A percentile compares a stretch with the other conserved stretches of the same genome.
These are phyloP conservation scores for Noturus placidus DNA, from an alignment of 2,113 vertebrate genomes.

Conservation along the genomic window DNA sequence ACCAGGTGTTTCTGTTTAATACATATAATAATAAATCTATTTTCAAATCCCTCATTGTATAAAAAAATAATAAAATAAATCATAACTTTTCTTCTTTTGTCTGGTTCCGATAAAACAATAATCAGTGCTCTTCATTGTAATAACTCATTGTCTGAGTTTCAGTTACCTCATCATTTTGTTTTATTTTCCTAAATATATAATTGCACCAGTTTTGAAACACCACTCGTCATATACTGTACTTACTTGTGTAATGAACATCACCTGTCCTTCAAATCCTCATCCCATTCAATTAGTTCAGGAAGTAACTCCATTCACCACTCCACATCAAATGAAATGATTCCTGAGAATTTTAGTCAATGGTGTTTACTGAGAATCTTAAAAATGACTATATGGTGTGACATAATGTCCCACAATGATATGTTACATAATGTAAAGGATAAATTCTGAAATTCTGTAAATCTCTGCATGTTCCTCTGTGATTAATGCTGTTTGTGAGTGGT, in stretches of 20 bases:
- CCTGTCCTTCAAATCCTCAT: too few relatives aligned
- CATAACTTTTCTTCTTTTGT: background rate
- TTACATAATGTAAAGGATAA: background rate
- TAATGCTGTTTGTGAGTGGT: background rate
- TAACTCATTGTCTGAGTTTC: background rate
- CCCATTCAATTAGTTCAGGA: background rate
- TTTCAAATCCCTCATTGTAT: background rate
- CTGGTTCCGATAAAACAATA: background rate
- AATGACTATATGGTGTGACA: background rate
- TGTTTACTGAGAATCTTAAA: background rate
- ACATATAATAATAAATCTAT: background rate
- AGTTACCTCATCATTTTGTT: background rate
- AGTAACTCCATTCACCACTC: background rate
- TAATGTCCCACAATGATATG: background rate
- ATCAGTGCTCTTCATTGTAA: background rate
- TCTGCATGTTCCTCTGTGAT: constrained; percentile 4
- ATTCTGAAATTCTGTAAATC: background rate
- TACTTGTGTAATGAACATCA: background rate
- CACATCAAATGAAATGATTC: background rate
- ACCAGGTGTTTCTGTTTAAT: background rate
- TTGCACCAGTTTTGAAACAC: background rate
- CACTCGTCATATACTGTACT: background rate
- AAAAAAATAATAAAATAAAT: background rate
- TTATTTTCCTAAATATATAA: background rate
- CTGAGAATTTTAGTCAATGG: background rate